phyloP scores from a whole-genome alignment of 2,888 invertebrate genomes.

The Apamea anceps region DNA sequence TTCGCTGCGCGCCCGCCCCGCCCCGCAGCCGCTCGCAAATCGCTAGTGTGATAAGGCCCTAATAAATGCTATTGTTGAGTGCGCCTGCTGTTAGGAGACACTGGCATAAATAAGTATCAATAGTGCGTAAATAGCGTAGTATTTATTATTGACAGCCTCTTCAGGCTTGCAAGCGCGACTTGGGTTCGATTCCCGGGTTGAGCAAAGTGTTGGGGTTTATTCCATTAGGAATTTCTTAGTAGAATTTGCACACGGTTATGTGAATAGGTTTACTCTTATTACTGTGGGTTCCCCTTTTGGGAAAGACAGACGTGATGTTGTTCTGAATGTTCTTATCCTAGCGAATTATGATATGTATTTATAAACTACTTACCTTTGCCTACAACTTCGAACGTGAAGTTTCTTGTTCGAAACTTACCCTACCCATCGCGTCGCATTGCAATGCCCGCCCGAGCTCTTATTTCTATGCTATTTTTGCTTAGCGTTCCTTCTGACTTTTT shows the following conservation, averaged over 20 bases:
- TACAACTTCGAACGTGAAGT: background rate
- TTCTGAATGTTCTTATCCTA: background rate
- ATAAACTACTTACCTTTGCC: background rate
- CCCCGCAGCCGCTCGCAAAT: too few species aligned
- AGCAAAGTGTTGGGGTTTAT: background rate
- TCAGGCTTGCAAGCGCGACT: too few species aligned
- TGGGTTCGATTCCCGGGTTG: background rate
- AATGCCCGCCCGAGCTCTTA: background rate
- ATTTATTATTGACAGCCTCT: too few species aligned
- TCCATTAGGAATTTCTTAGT: background rate
- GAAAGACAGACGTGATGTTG: background rate
- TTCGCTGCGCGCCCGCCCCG: too few species aligned
- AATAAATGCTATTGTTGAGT: too few species aligned
- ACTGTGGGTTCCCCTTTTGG: background rate
- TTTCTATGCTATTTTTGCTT: background rate
- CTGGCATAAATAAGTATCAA: too few species aligned
- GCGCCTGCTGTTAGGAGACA: too few species aligned
- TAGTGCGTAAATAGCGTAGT: too few species aligned
- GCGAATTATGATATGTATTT: background rate
- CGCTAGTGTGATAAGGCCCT: too few species aligned
- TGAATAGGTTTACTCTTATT: background rate
- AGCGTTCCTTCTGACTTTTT: background rate
- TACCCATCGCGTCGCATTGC: background rate
- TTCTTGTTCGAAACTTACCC: background rate
- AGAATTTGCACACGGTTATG: background rate